A percentile compares a stretch with the other conserved stretches of the same genome.
phyloP scores from a whole-genome alignment of 1,140 invertebrate species.

The Diorhabda sublineata region DNA sequence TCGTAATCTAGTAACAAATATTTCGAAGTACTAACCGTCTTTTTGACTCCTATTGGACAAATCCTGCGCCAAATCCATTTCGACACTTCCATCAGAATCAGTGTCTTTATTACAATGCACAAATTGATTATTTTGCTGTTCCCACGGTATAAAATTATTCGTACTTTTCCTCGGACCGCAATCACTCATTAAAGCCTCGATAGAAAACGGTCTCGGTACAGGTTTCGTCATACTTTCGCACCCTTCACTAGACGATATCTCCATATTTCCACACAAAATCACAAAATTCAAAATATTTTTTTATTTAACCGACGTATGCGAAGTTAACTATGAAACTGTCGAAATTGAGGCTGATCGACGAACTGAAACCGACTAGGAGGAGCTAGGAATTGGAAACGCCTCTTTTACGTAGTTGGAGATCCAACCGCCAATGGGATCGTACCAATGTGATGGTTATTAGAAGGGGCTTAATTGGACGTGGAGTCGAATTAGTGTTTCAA shows the following conservation, averaged over 20 bases:
- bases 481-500: slow-evolving; percentile 18
- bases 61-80: slow-evolving; percentile 45
- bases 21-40: slow-evolving; percentile 28
- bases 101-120: slow-evolving; percentile 32
- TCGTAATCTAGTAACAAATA: too few species aligned
- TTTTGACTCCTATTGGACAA: slow-evolving; percentile 43
- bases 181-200: slow-evolving; percentile 46
- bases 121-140: slow-evolving; percentile 29
- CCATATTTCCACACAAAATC: slow-evolving; percentile 24
- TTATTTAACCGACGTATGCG: neutral
- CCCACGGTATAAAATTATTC: slow-evolving; percentile 25
- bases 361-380: slow-evolving; percentile 16
- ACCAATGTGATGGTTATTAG: slow-evolving; percentile 33
- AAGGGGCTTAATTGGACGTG: slow-evolving; percentile 38
- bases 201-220: slow-evolving; percentile 46
- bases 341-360: slow-evolving; percentile 7
- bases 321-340: neutral
- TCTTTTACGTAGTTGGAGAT: slow-evolving; percentile 26
- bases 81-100: slow-evolving; percentile 44
- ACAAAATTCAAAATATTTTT: neutral
- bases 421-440: slow-evolving; percentile 27
- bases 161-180: slow-evolving; percentile 34
- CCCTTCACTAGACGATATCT: slow-evolving; percentile 26
- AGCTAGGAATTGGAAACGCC: slow-evolving; percentile 19
- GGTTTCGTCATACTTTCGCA: slow-evolving; percentile 34